A percentile compares a stretch with the other conserved stretches of the same genome.
Conservation (phyloP, 2,888 invertebrate species). For the Marasmarcha lunaedactyla region DNA sequence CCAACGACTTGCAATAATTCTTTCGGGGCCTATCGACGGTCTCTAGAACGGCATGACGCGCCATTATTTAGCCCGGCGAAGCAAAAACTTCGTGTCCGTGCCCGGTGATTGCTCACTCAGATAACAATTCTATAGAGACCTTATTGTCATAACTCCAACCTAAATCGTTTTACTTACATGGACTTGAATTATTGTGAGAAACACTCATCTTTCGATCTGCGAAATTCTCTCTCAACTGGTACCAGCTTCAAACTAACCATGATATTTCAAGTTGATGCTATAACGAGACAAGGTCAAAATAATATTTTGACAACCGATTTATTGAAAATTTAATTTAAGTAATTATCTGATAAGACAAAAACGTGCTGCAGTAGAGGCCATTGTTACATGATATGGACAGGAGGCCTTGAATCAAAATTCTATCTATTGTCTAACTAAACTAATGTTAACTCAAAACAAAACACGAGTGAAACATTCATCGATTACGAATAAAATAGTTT, state of each 20-base stretch:
- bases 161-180: slow-evolving; percentile 42
- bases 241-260: background rate
- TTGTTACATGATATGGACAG: background rate
- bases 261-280: slow-evolving; percentile 4
- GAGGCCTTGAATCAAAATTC: background rate
- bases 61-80: slow-evolving; percentile 36
- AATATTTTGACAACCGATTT: slow-evolving; percentile 43
- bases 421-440: slow-evolving; percentile 2
- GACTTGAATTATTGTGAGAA: slow-evolving; percentile 34
- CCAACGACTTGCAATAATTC: slow-evolving; percentile 57
- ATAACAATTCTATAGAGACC: slow-evolving; percentile 41
- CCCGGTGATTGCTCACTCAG: slow-evolving; percentile 34
- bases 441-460: background rate
- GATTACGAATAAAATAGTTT: too few relatives aligned
- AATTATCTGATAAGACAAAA: slow-evolving; percentile 48
- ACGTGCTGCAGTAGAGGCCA: slow-evolving; percentile 54
- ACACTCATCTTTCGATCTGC: slow-evolving; percentile 8
- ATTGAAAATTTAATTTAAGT: slow-evolving; percentile 22
- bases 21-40: slow-evolving; percentile 45
- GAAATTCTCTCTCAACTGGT: too few relatives aligned
- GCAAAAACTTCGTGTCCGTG: slow-evolving; percentile 37
- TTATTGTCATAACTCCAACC: slow-evolving; percentile 45
- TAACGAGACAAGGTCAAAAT: slow-evolving; percentile 37
- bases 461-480: too few relatives aligned
- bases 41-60: slow-evolving; percentile 39